Conservation (phyloP, 2,113 vertebrate genomes). For the Podarcis cretensis region DNA sequence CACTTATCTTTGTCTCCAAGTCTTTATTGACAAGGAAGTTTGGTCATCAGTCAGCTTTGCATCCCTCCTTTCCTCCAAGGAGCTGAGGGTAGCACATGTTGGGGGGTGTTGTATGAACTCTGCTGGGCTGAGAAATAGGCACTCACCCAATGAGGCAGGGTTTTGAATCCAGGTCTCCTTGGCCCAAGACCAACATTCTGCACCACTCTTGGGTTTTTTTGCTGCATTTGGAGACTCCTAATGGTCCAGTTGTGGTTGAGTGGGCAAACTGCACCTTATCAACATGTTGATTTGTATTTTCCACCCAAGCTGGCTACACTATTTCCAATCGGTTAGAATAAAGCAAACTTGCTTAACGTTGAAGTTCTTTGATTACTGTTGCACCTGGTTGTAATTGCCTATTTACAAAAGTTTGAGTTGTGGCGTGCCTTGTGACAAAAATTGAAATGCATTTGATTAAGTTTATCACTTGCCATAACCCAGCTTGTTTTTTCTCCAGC, state of each 20-base stretch:
- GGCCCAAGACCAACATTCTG: not conserved
- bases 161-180: not conserved
- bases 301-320: not conserved
- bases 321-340: not conserved
- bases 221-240: not conserved
- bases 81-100: not conserved
- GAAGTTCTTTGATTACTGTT: not conserved
- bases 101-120: not conserved
- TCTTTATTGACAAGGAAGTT: not conserved
- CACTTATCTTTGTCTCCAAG: fast-evolving
- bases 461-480: slow-evolving; percentile 3
- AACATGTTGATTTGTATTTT: not conserved
- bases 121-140: not conserved
- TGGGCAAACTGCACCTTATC: not conserved
- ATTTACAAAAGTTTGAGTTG: not conserved
- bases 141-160: not conserved
- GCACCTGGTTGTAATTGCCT: not conserved
- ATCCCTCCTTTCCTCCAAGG: no score
- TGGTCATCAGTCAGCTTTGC: not conserved
- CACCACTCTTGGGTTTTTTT: not conserved
- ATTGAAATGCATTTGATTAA: slow-evolving; percentile 37
- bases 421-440: slow-evolving; percentile 13
- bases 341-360: not conserved
- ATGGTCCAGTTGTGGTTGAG: not conserved
- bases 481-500: slow-evolving; percentile 47